Evolutionary conservation across 2,113 vertebrate species (phyloP), one percentile per base, ranked within the genome.

Genomic region (Mustelus asterias): DNA sequence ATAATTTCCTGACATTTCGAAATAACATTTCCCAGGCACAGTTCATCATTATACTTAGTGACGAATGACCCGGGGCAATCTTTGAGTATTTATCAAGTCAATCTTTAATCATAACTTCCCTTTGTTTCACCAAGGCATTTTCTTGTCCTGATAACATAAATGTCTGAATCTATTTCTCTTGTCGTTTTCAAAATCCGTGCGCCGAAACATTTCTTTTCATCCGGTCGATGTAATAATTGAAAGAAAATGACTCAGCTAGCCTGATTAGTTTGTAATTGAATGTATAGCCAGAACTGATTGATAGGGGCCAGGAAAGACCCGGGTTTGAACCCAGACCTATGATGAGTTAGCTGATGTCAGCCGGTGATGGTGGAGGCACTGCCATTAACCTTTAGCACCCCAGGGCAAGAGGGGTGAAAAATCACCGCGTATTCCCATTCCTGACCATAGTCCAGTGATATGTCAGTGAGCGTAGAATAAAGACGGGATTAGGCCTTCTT

Each of bases 1-100:
- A 93, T 67, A 93, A n/a, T 65, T 93, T 93, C n/a, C 60, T 93
- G 60, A 93, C 60, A 65, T 93, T 65, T 67, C 33, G 33, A 93
- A 93, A 63, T 93, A 63, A 65, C 89, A n/a, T 93, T 93, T 37
- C 33, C 58, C 33, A 65, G 60, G n/a, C 60, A 93, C 18, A 65
- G n/a, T 93, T 37, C n/a, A 65, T 65, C 60, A 92, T 65, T 63
- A 65, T 33, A 65, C 33, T 16, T 37, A 65, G 60, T 93, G 89
- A 93, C 63, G 18, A 93, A 93, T 67, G 89, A 93, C 33, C 16
- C 89, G 2, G 37, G 60, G n/a, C 89, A 93, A 93, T 65, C 89
- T 92, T 92, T 65, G 89, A 65, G 65, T 37, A 65, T 33, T 33
- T 65, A 93, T 93, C 60, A 92, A 63, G 58, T 60, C 48, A 58